phyloP scores from a whole-genome alignment of 2,797 vertebrate species.

The Natrix natrix region DNA sequence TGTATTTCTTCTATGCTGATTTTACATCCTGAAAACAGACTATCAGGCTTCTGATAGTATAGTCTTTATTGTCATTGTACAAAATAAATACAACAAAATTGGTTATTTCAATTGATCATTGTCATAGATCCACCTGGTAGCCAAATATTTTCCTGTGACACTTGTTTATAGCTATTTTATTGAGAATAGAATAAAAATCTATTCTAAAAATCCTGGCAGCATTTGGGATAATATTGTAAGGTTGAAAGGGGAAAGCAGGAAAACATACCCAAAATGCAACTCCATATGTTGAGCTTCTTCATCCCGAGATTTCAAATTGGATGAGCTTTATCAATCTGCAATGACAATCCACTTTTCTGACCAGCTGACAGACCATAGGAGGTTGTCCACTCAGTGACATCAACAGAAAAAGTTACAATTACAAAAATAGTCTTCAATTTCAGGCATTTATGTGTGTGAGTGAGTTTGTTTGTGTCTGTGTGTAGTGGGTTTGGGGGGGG shows the following conservation, averaged over 20 bases:
- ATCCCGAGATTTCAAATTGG: neutral
- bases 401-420: neutral
- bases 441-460: neutral
- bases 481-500: neutral
- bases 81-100: no score
- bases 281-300: neutral
- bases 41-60: neutral
- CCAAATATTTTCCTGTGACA: neutral
- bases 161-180: neutral
- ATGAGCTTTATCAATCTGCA: neutral
- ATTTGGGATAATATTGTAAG: neutral
- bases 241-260: neutral
- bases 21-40: neutral
- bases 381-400: neutral
- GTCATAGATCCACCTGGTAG: neutral
- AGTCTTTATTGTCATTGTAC: no score
- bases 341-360: neutral
- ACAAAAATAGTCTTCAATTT: neutral
- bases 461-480: neutral
- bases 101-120: neutral
- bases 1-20: neutral
- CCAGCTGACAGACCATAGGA: neutral
- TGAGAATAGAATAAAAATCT: neutral
- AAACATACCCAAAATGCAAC: neutral
- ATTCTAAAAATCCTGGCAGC: neutral